Evolutionary conservation across 2,888 invertebrate genomes (phyloP).

Genomic region (Resseliella maxima): DNA sequence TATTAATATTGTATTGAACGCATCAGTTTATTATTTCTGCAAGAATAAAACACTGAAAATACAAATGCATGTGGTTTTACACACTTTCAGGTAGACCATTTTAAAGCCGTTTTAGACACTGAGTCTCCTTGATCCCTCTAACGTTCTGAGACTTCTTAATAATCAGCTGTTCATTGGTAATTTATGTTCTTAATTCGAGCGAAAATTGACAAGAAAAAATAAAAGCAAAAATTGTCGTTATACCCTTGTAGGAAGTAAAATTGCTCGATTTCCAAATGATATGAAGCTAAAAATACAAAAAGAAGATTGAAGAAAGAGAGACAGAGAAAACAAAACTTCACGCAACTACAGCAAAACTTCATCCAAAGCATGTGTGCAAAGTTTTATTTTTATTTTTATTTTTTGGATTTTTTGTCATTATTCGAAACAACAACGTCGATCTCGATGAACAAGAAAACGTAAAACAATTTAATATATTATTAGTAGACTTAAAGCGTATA

Average conservation of each 20-base stretch:
- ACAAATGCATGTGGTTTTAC: no score
- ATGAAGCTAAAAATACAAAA: background rate
- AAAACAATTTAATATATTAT: slow-evolving; percentile 30
- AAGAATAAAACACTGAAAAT: no score
- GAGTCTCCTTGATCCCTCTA: no score
- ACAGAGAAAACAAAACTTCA: background rate
- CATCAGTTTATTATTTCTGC: no score
- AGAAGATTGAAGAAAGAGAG: background rate
- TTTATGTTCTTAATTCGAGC: no score
- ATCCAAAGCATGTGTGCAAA: background rate
- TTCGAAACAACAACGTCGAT: background rate
- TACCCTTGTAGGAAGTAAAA: slow-evolving; percentile 54
- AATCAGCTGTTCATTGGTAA: no score
- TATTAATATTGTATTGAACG: no score
- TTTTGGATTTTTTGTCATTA: background rate
- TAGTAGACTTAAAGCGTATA: slow-evolving; percentile 49
- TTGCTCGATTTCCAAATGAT: background rate
- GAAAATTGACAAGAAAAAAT: slow-evolving; percentile 46
- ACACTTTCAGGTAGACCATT: no score
- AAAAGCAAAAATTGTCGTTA: slow-evolving; percentile 14
- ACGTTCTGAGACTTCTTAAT: no score
- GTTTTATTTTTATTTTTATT: no score
- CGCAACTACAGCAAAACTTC: no score
- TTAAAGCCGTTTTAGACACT: no score
- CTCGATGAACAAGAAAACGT: slow-evolving; percentile 16